Evolutionary conservation across 2,888 invertebrate genomes (phyloP).

Genomic region (Hyppa rectilinea): DNA sequence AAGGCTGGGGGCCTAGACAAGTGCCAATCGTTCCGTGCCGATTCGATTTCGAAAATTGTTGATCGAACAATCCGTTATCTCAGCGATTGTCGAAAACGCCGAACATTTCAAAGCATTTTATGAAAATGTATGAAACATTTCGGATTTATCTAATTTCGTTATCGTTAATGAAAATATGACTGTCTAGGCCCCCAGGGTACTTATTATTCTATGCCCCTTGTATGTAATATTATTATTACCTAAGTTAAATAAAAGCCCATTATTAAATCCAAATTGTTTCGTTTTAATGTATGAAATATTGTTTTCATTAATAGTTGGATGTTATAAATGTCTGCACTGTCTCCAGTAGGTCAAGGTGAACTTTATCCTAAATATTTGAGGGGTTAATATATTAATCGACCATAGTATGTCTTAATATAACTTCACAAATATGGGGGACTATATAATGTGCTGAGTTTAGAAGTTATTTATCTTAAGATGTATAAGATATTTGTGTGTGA

Average conservation of each 20-base stretch:
- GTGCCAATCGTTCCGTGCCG: no score
- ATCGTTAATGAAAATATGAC: no score
- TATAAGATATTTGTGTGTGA: conserved; percentile 4
- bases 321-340: no score
- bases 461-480: conserved; percentile 38
- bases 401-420: conserved; percentile 1
- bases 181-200: no score
- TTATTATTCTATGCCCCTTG: no score
- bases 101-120: no score
- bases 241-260: conserved; percentile 9
- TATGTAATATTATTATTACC: background rate
- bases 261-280: conserved; percentile 15
- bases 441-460: conserved; percentile 31
- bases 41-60: no score
- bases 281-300: conserved; percentile 17
- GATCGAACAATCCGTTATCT: no score
- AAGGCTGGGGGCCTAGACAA: no score
- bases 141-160: no score
- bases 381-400: conserved; percentile 33
- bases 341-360: conserved; percentile 6
- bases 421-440: conserved; percentile 12
- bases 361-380: background rate
- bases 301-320: background rate
- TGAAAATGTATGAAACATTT: no score
- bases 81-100: no score